Base-by-base conservation (phyloP, 2,113 vertebrate genomes). In the Phalacrocorax carbo region DNA sequence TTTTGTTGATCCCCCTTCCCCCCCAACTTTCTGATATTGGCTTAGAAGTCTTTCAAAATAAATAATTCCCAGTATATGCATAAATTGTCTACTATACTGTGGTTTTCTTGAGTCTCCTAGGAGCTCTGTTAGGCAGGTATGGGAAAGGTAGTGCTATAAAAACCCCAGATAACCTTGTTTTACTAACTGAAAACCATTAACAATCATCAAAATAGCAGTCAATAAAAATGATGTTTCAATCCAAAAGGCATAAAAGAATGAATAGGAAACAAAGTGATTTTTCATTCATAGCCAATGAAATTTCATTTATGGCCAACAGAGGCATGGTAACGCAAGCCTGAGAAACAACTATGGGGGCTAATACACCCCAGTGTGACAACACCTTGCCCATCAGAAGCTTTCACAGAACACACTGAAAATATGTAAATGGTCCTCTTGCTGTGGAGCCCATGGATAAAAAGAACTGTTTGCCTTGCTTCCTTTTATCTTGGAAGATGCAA, bases 151-250 rank as follows among this genome's bases (percentile, higher is more conserved):
- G 57, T 70, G 46, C 64, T 69, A 54, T 42, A 82, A 90, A 84
- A 9, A 12, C 25, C 76, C 5, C 0, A 94, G 72, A 86, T 57
- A 70, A 62, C 23, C 38, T 23, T n/a, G 27, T 1, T 94, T 93
- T 54, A 93, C 65, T 78, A 68, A 78, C 18, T 83, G 90, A 78
- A 91, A 86, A 76, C 40, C 29, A 77, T 30, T 23, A 82, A 20
- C 64, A 55, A 14, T 76, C 60, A 93, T 78, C 69, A 57, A 60
- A 93, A 78, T 18, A 71, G 29, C 23, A 55, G 49, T 77, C 86
- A 93, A 54, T 7, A 81, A 60, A 86, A 94, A 90, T 38, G 48
- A 81, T 20, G 26, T 80, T 94, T 94, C 88, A 90, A 73, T 73
- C 29, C 60, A 83, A 90, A 83, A 86, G 42, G 13, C 61, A 46